Base-by-base conservation (phyloP, 1,140 invertebrate genomes). In the Dendroctonus valens region DNA sequence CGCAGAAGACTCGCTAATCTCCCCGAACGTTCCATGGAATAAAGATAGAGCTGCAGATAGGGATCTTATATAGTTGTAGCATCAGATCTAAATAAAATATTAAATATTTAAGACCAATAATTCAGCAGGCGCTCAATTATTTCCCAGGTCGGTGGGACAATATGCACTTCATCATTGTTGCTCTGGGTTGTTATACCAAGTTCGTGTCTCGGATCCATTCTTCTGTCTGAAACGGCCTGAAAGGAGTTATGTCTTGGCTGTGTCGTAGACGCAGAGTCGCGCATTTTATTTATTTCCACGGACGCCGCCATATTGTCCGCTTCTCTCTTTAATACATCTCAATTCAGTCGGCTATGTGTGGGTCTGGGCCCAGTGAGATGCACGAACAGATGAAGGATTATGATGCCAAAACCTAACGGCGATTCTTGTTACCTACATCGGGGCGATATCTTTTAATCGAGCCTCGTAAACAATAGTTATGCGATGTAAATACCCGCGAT, bases 151-250 rank as follows among this genome's bases (percentile, higher is more conserved):
- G 26, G 39, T 58, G 41, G 70, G 55, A 72, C 70, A 72, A 72
- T 72, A 72, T 63, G 59, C 72, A 72, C 70, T 73, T 55, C 61
- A 73, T 73, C 72, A 73, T 73, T 68, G 72, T 67, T 68, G 58
- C 58, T 61, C 61, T 52, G 68, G 59, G 67, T 68, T 60, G 69
- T 71, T 68, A 71, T 69, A 63, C 61, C 65, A 55, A 62, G 70
- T 73, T 66, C 72, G 72, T 73, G 72, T 71, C 67, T 70, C 48
- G 65, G 53, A 72, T 70, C 72, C 70, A 73, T 73, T 73, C 72
- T 73, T 58, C 72, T 73, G 72, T 73, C 72, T 71, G 50, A 63
- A 67, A 15, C 59, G 65, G 63, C 67, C 68, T 68, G 62, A 61
- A 46, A 70, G 70, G 69, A 73, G 65, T 70, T 73, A 73, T 73